These are phyloP conservation scores for Pristionchus fissidentatus DNA, from an alignment of 2,888 invertebrate species.

Conservation along the genomic window DNA sequence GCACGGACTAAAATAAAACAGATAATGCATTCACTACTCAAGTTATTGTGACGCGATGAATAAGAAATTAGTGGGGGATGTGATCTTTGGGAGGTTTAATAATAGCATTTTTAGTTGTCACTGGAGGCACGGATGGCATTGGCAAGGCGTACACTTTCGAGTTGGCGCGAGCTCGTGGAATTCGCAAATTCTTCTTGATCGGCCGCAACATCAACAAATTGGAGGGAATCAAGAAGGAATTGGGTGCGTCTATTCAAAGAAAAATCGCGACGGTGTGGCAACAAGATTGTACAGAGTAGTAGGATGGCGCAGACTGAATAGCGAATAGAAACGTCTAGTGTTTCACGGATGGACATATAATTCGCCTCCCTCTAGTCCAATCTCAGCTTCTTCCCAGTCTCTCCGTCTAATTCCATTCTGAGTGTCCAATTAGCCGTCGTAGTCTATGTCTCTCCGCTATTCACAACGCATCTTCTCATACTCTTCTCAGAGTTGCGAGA, in stretches of 20 bases:
- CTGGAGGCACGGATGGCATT: slow-evolving; percentile 74
- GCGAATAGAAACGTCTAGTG: not conserved
- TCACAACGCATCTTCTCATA: not conserved
- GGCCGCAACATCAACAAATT: slow-evolving; percentile 69
- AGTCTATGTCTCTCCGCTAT: slow-evolving; percentile 13
- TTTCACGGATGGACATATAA: slow-evolving; percentile 32
- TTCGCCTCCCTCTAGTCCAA: not conserved
- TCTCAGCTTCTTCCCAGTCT: not conserved
- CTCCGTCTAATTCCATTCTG: slow-evolving; percentile 18
- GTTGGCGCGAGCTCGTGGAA: slow-evolving; percentile 66
- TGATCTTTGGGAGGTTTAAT: not conserved
- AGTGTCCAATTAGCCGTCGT: not conserved
- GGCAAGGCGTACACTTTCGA: slow-evolving; percentile 73
- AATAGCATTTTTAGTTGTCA: slow-evolving; percentile 64
- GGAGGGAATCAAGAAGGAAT: slow-evolving; percentile 59
- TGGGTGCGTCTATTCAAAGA: slow-evolving; percentile 55
- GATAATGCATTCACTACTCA: no score
- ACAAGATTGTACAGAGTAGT: not conserved
- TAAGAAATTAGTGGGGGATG: not conserved
- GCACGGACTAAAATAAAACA: not conserved
- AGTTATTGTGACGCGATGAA: not conserved
- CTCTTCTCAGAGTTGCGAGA: not conserved
- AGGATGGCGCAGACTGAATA: not conserved
- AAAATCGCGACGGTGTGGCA: not conserved
- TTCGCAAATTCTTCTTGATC: slow-evolving; percentile 70